Conservation (phyloP, 2,888 invertebrate genomes). For the Dynastes hyllus region DNA sequence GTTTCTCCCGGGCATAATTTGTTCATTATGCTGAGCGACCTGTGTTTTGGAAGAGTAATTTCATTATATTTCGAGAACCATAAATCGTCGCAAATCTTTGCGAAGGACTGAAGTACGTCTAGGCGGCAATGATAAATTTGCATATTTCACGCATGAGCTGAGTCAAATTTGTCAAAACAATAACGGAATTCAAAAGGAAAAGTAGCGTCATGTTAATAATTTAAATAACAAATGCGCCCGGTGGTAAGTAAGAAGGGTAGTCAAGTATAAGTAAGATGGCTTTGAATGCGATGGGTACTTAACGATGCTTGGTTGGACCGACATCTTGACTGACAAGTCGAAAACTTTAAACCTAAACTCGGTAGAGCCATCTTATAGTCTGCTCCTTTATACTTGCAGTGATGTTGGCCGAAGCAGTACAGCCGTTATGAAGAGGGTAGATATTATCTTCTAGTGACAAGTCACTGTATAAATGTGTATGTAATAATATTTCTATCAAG, state of each 20-base stretch:
- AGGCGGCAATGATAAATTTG: constrained; percentile 52
- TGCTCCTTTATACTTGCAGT: no score
- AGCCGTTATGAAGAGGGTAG: not conserved
- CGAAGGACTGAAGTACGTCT: constrained; percentile 13
- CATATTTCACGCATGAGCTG: constrained; percentile 55
- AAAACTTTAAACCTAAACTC: constrained; percentile 37
- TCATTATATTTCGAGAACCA: constrained; percentile 34
- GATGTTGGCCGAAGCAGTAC: not conserved
- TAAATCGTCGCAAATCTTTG: constrained; percentile 44
- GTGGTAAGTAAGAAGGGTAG: constrained; percentile 15
- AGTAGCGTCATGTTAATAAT: constrained; percentile 43
- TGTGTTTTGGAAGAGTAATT: constrained; percentile 33
- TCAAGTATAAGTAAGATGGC: constrained; percentile 22
- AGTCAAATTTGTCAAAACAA: constrained; percentile 53
- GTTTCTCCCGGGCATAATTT: constrained; percentile 14
- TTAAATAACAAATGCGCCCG: constrained; percentile 42
- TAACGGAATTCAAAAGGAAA: constrained; percentile 42
- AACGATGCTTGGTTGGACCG: constrained; percentile 10
- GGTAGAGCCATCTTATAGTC: not conserved
- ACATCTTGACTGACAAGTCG: constrained; percentile 16
- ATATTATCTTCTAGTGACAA: constrained; percentile 7
- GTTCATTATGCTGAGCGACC: constrained; percentile 36
- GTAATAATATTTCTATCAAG: not conserved
- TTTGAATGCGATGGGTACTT: constrained; percentile 1
- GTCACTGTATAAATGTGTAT: not conserved